phyloP scores from a whole-genome alignment of 2,888 invertebrate species.

The Lamellibrachia satsuma region DNA sequence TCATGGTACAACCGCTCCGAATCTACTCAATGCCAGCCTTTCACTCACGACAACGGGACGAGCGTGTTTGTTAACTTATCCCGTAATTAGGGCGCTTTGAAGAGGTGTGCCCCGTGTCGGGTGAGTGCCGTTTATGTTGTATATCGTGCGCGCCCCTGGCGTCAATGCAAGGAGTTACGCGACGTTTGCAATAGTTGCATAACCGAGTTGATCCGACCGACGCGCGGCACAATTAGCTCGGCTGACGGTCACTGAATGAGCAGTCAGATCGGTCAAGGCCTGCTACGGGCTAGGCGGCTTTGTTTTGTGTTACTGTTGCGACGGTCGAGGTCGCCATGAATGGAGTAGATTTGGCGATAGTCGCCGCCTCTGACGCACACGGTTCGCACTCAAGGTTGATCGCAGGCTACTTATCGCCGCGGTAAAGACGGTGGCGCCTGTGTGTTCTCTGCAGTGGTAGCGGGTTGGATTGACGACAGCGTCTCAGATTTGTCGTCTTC shows the following conservation, averaged over 20 bases:
- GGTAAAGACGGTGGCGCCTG: neutral
- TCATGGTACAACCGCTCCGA: neutral
- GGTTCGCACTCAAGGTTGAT: neutral
- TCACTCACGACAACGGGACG: neutral
- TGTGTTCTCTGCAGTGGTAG: neutral
- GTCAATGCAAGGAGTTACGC: neutral
- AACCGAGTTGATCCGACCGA: neutral
- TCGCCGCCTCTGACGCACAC: neutral
- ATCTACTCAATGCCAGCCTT: neutral
- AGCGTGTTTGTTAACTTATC: neutral
- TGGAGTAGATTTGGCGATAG: constrained; percentile 6
- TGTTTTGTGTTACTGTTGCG: neutral
- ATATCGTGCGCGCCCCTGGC: neutral
- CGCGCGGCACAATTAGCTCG: neutral
- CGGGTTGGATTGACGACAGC: neutral
- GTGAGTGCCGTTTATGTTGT: no score
- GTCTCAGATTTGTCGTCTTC: neutral
- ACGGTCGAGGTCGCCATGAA: neutral
- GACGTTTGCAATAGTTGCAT: neutral
- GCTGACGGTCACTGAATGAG: neutral
- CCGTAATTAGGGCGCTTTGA: neutral
- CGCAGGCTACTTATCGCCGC: neutral
- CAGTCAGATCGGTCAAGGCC: neutral
- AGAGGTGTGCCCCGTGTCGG: neutral
- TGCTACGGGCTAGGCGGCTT: neutral